Conservation (phyloP, 2,797 vertebrate species). For the Taenioides sp. region DNA sequence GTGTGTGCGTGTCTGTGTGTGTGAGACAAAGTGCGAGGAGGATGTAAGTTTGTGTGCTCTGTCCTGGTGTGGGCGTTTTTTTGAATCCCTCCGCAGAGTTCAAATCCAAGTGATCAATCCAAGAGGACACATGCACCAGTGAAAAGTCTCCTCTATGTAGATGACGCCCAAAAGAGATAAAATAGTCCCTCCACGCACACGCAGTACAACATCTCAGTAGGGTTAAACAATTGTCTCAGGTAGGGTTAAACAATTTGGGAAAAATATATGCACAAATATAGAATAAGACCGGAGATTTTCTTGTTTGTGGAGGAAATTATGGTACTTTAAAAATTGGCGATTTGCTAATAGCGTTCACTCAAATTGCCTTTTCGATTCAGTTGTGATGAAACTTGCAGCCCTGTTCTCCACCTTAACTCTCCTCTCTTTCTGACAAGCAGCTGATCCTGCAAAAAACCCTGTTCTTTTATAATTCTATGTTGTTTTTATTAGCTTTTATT, state of each 20-base stretch:
- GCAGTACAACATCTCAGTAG: too few species aligned
- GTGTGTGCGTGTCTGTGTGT: too few species aligned
- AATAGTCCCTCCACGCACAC: too few species aligned
- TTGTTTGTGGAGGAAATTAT: too few species aligned
- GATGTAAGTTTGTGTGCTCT: constrained; percentile 43
- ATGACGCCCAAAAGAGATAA: background rate
- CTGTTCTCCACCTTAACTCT: constrained; percentile 38
- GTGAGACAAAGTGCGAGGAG: too few species aligned
- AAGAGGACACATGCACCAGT: constrained; percentile 33
- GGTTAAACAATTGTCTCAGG: too few species aligned
- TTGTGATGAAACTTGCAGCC: too few species aligned
- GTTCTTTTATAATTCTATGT: constrained; percentile 77
- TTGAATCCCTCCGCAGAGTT: constrained; percentile 55
- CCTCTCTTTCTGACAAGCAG: constrained; percentile 62
- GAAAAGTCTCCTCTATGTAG: constrained; percentile 18
- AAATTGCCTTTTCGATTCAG: too few species aligned
- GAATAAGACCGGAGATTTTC: too few species aligned
- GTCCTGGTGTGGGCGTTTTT: constrained; percentile 44
- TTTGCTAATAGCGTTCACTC: constrained; percentile 26
- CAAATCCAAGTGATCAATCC: constrained; percentile 62
- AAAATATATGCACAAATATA: too few species aligned
- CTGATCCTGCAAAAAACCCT: constrained; percentile 78
- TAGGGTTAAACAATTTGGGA: too few species aligned
- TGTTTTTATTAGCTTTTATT: constrained; percentile 87
- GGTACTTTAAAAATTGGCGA: too few species aligned